Evolutionary conservation across 2,113 vertebrate species (phyloP).

Genomic region (Pimephales promelas): DNA sequence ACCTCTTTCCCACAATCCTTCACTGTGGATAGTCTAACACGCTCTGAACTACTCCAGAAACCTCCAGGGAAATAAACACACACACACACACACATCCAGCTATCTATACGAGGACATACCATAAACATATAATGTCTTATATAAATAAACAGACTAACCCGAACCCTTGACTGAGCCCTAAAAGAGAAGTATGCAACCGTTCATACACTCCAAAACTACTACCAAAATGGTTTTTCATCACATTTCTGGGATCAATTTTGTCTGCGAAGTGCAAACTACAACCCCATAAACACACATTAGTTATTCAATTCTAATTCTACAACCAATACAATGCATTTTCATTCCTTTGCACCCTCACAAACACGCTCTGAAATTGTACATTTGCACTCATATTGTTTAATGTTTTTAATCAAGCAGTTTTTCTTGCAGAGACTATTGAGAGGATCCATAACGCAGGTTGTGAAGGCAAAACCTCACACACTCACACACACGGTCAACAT

Average conservation of each 20-base stretch:
- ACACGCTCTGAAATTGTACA: background rate
- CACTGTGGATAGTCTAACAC: background rate
- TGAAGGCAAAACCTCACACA: background rate
- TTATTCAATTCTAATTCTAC: background rate
- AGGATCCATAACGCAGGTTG: too few species aligned
- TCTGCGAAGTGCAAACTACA: background rate
- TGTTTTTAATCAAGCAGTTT: background rate
- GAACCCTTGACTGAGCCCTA: background rate
- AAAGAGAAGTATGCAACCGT: background rate
- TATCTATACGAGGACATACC: background rate
- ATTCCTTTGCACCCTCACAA: background rate
- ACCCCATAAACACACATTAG: background rate
- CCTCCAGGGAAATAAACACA: background rate
- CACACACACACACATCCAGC: background rate
- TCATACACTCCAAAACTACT: too few species aligned
- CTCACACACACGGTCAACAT: background rate
- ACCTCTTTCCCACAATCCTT: constrained; percentile 26
- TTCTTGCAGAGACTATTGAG: too few species aligned
- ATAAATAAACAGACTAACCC: background rate
- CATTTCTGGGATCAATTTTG: background rate
- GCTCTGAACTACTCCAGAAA: background rate
- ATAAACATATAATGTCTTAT: background rate
- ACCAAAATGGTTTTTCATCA: background rate
- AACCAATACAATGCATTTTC: background rate
- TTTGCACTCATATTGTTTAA: background rate